Percentiles rank a stretch among this genome's conserved stretches.
Evolutionary conservation across 2,113 vertebrate species (phyloP).

Genomic region (Odontesthes bonariensis): DNA sequence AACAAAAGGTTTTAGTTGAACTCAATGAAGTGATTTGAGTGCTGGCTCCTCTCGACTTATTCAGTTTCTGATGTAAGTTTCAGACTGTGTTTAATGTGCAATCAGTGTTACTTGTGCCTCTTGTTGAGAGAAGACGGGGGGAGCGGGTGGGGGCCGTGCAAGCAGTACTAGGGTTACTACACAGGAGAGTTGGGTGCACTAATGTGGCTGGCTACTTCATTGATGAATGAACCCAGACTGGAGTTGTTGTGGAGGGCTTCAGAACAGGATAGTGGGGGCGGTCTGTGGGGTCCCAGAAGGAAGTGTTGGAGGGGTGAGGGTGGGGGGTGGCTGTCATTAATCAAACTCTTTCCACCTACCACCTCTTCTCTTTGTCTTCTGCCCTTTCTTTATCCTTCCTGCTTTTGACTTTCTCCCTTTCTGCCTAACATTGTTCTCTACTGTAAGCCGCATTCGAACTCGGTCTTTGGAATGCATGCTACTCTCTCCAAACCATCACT

Average conservation of each 20-base stretch:
- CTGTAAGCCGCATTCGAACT: slow-evolving; percentile 34
- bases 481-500: slow-evolving; percentile 50
- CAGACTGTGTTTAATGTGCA: slow-evolving; percentile 3
- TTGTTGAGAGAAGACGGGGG: slow-evolving; percentile 20
- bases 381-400: slow-evolving; percentile 57
- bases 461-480: slow-evolving; percentile 6
- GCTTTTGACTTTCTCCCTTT: slow-evolving; percentile 22
- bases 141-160: slow-evolving; percentile 41
- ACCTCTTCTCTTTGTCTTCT: slow-evolving; percentile 57
- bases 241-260: slow-evolving; percentile 58
- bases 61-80: neutral
- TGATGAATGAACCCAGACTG: slow-evolving; percentile 75
- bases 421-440: slow-evolving; percentile 26
- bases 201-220: slow-evolving; percentile 48
- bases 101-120: slow-evolving; percentile 12
- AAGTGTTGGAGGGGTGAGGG: slow-evolving; percentile 34
- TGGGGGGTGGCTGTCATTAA: slow-evolving; percentile 71
- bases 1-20: neutral
- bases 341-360: slow-evolving; percentile 79
- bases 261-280: slow-evolving; percentile 64
- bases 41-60: neutral
- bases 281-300: slow-evolving; percentile 67
- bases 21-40: neutral
- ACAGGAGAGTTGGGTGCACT: slow-evolving; percentile 38
- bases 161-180: slow-evolving; percentile 50